These are phyloP conservation scores for Chionoecetes opilio DNA, from an alignment of 1,140 invertebrate genomes.

Conservation along the genomic window DNA sequence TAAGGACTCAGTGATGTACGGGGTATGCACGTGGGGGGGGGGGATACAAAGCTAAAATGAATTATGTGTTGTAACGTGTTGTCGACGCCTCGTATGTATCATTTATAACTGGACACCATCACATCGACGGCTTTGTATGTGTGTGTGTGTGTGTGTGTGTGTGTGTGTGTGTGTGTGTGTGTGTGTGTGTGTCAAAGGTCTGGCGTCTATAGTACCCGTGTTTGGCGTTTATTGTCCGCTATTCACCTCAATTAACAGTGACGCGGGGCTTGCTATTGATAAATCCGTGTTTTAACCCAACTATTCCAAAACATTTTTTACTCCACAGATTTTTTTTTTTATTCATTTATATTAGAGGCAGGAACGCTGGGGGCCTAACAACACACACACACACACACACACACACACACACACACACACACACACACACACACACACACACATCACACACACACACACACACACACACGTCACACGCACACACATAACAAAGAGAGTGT, in stretches of 20 bases:
- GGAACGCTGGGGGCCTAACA: neutral
- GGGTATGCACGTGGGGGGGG: neutral
- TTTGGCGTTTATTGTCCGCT: too few relatives aligned
- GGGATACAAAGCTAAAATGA: neutral
- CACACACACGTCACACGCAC: conserved; percentile 51
- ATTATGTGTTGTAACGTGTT: conserved; percentile 32
- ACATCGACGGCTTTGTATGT: conserved; percentile 22
- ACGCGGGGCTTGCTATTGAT: conserved; percentile 25
- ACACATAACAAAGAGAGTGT: neutral
- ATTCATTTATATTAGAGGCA: conserved; percentile 7
- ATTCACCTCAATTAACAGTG: conserved; percentile 29
- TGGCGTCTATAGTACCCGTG: conserved; percentile 22
- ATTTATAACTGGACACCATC: neutral
- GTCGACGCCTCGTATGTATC: neutral
- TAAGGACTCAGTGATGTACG: conserved; percentile 52
- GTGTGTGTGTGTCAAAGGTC: neutral
- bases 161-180: neutral
- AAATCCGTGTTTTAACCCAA: conserved; percentile 20
- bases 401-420: conserved; percentile 69
- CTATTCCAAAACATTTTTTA: conserved; percentile 31
- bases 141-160: neutral
- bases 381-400: conserved; percentile 14
- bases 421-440: conserved; percentile 70
- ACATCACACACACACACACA: conserved; percentile 67
- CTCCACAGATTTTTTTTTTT: conserved; percentile 23